These are phyloP conservation scores for Cheilosia impressa DNA, from an alignment of 2,888 invertebrate genomes.

Conservation along the genomic window DNA sequence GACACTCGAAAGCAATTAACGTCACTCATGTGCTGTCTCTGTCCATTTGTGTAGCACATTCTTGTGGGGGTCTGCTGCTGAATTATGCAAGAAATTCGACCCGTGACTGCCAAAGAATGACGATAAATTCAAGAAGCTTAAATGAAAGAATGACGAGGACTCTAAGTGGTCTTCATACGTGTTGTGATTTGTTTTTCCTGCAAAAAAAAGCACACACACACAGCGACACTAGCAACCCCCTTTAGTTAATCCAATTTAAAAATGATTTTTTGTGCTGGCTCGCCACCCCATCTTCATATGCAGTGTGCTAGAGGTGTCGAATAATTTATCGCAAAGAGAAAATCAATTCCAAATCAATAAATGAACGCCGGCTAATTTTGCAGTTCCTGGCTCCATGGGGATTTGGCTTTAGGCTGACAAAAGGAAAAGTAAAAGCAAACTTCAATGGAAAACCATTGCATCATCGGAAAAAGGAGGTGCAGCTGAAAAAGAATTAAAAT, in stretches of 20 bases:
- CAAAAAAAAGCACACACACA: neutral
- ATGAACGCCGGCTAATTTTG: conserved; percentile 22
- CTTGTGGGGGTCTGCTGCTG: conserved; percentile 51
- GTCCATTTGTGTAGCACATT: conserved; percentile 33
- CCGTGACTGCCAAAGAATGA: conserved; percentile 64
- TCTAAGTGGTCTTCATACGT: conserved; percentile 22
- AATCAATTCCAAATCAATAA: conserved; percentile 71
- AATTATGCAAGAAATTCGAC: conserved; percentile 70
- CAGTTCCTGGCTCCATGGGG: conserved; percentile 58
- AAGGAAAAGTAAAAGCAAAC: conserved; percentile 4
- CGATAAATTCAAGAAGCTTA: conserved; percentile 60
- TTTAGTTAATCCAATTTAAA: conserved; percentile 71
- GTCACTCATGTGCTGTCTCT: conserved; percentile 42
- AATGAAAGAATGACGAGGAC: conserved; percentile 16
- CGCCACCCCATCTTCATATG: neutral
- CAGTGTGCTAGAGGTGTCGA: conserved; percentile 57
- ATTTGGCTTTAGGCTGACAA: conserved; percentile 40
- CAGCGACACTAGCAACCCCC: conserved; percentile 22
- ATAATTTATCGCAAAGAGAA: conserved; percentile 62
- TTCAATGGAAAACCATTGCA: conserved; percentile 30
- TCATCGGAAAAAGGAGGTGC: conserved; percentile 33
- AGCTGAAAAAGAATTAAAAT: conserved; percentile 45
- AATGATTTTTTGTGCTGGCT: conserved; percentile 20
- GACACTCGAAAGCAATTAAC: conserved; percentile 69
- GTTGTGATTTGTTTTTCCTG: conserved; percentile 37